Percentiles rank a stretch among this genome's conserved stretches.
These are phyloP conservation scores for Cephus pygmeus DNA, from an alignment of 2,888 invertebrate species.

Conservation along the genomic window DNA sequence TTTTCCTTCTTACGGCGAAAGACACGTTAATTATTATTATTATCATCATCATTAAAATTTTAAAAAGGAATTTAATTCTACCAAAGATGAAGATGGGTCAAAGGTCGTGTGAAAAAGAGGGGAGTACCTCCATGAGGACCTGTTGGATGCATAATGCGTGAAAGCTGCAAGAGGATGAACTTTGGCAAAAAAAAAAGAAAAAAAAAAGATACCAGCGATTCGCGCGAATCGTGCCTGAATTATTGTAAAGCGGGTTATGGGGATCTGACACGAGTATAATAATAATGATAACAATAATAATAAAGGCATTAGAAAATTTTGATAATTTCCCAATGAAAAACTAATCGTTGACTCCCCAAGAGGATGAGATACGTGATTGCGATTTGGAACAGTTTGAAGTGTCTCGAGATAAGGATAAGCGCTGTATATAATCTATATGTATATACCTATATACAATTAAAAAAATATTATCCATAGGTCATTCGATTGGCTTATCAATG, in stretches of 20 bases:
- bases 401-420: background rate
- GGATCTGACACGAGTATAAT: background rate
- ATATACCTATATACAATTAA: too few species aligned
- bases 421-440: background rate
- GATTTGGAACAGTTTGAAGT: background rate
- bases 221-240: background rate
- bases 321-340: background rate
- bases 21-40: background rate
- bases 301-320: background rate
- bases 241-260: background rate
- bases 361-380: background rate
- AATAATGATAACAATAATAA: background rate
- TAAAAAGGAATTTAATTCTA: background rate
- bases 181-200: background rate
- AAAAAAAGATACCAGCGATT: background rate
- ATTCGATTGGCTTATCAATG: background rate
- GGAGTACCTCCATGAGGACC: background rate
- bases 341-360: background rate
- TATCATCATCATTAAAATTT: background rate
- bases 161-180: background rate
- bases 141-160: background rate
- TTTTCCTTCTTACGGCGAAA: background rate
- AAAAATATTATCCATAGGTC: background rate
- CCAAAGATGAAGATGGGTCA: background rate
- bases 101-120: background rate